Percentiles rank a stretch among this genome's conserved stretches.
phyloP scores from a whole-genome alignment of 2,888 invertebrate species.

The Beris morrisii region DNA sequence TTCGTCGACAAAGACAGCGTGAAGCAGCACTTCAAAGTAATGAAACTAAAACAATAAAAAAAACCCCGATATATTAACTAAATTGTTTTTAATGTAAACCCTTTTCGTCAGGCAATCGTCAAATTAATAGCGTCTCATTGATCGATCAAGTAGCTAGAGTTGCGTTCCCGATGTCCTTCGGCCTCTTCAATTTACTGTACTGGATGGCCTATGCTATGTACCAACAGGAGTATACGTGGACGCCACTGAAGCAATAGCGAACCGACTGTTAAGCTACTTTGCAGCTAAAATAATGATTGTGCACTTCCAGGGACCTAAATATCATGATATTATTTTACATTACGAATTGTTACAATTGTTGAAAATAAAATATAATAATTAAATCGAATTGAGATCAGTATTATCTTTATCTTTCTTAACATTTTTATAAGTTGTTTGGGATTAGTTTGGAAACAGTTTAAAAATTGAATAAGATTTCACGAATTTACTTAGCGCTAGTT shows the following conservation, averaged over 20 bases:
- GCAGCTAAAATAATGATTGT: background rate
- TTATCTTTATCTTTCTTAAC: too few species aligned
- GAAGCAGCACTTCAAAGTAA: conserved; percentile 62
- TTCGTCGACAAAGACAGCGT: conserved; percentile 70
- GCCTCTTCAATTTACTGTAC: conserved; percentile 82
- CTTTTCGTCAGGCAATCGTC: conserved; percentile 55
- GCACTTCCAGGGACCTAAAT: conserved; percentile 9
- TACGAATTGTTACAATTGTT: too few species aligned
- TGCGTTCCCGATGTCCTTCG: conserved; percentile 84
- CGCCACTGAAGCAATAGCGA: conserved; percentile 34
- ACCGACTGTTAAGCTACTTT: conserved; percentile 6
- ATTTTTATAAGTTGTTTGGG: too few species aligned
- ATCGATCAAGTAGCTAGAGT: conserved; percentile 82
- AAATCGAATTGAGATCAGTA: too few species aligned
- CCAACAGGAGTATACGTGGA: conserved; percentile 66
- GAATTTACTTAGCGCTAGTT: too few species aligned
- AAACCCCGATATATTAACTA: background rate
- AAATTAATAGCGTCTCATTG: conserved; percentile 83
- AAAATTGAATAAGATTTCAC: too few species aligned
- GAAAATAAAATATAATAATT: too few species aligned
- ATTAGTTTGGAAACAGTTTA: too few species aligned
- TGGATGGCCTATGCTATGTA: conserved; percentile 85
- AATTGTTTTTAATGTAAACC: conserved; percentile 31
- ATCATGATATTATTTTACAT: too few species aligned
- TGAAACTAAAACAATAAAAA: too few species aligned